These are phyloP conservation scores for Eumaeus atala DNA, from an alignment of 1,140 invertebrate species.

Conservation along the genomic window DNA sequence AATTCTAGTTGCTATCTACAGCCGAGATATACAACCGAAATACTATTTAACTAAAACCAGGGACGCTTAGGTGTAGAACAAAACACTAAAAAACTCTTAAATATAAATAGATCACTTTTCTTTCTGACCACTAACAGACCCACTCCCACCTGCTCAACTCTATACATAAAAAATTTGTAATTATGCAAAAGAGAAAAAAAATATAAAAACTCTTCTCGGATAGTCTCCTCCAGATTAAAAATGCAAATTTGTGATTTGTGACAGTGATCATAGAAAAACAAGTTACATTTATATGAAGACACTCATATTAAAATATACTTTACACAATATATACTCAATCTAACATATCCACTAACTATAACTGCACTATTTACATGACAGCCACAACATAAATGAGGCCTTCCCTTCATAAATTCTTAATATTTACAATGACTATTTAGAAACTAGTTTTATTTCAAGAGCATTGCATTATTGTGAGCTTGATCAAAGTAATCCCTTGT, in stretches of 20 bases:
- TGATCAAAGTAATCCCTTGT: slow-evolving; percentile 65
- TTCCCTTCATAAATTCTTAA: slow-evolving; percentile 62
- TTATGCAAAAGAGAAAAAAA: slow-evolving; percentile 46
- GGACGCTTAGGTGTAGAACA: slow-evolving; percentile 15
- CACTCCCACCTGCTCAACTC: slow-evolving; percentile 52
- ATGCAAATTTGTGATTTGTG: slow-evolving; percentile 72
- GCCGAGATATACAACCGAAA: slow-evolving; percentile 10
- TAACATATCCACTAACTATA: slow-evolving; percentile 62
- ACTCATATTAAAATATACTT: slow-evolving; percentile 68
- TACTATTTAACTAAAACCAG: slow-evolving; percentile 16
- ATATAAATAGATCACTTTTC: slow-evolving; percentile 11
- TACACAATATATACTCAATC: slow-evolving; percentile 73
- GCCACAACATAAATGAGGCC: slow-evolving; percentile 54
- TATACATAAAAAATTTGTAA: slow-evolving; percentile 54
- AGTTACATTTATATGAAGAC: slow-evolving; percentile 59
- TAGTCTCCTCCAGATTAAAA: slow-evolving; percentile 46
- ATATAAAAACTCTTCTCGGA: slow-evolving; percentile 51
- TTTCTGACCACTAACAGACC: slow-evolving; percentile 33
- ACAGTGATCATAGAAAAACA: slow-evolving; percentile 66
- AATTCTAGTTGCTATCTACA: slow-evolving; percentile 16
- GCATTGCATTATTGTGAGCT: slow-evolving; percentile 64
- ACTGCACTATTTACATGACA: slow-evolving; percentile 73
- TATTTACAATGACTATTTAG: slow-evolving; percentile 74
- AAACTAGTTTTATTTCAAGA: slow-evolving; percentile 57
- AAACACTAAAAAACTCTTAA: slow-evolving; percentile 19